These are phyloP conservation scores for Drosophila mercatorum DNA, from an alignment of 2,888 invertebrate species.

Conservation along the genomic window DNA sequence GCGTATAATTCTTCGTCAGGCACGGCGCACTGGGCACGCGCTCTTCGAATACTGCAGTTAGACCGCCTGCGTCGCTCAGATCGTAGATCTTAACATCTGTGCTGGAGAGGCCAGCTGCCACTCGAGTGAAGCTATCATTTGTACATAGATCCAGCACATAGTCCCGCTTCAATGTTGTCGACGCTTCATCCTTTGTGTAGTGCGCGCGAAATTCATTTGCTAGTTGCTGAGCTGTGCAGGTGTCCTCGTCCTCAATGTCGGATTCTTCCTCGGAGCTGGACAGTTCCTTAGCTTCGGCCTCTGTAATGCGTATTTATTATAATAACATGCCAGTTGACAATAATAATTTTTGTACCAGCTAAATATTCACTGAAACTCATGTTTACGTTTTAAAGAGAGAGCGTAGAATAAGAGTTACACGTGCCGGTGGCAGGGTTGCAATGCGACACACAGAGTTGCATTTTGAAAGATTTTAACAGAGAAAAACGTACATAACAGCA, in stretches of 20 bases:
- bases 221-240: constrained; percentile 73
- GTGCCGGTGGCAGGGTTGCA: constrained; percentile 24
- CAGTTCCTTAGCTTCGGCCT: constrained; percentile 33
- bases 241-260: constrained; percentile 79
- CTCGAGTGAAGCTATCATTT: constrained; percentile 84
- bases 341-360: constrained; percentile 29
- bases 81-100: constrained; percentile 85
- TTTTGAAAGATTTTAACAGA: background rate
- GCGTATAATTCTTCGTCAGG: too few relatives aligned
- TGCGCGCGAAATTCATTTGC: constrained; percentile 69
- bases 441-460: constrained; percentile 16
- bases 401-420: constrained; percentile 14
- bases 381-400: constrained; percentile 24
- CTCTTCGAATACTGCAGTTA: constrained; percentile 63
- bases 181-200: constrained; percentile 85
- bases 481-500: background rate
- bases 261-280: constrained; percentile 70
- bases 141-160: constrained; percentile 88
- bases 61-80: constrained; percentile 83
- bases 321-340: background rate
- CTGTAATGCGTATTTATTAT: constrained; percentile 32
- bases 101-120: constrained; percentile 86
- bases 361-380: constrained; percentile 54
- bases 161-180: constrained; percentile 86
- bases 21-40: constrained; percentile 21